Conservation (phyloP, 2,113 vertebrate species). For the Chaetura pelagica region DNA sequence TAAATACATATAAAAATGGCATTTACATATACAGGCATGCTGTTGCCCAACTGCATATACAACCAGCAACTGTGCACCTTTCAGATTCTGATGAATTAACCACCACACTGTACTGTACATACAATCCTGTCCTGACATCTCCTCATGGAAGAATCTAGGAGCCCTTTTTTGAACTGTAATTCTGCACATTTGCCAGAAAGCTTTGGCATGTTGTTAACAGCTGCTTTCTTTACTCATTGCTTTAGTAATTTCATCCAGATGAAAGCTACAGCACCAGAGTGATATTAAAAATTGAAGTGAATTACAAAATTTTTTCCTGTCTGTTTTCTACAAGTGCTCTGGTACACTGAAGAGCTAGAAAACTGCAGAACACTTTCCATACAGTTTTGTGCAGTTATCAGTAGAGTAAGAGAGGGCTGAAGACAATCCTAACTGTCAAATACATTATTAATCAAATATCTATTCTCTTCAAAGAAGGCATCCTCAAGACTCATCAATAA, state of each 20-base stretch:
- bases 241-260: not conserved
- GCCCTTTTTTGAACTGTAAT: not conserved
- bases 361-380: not conserved
- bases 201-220: not conserved
- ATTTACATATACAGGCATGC: not conserved
- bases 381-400: not conserved
- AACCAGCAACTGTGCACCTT: not conserved
- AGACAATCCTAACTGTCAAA: not conserved
- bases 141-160: not conserved
- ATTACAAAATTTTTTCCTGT: not conserved
- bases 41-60: not conserved
- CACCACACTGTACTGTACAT: not conserved
- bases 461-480: not conserved
- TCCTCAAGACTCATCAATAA: constrained; percentile 23
- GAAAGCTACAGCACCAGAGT: not conserved
- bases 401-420: not conserved
- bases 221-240: not conserved
- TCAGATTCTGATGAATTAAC: not conserved
- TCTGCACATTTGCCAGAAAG: not conserved
- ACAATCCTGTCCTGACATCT: not conserved
- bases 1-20: not conserved
- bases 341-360: not conserved
- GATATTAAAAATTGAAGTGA: not conserved
- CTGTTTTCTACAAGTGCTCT: not conserved
- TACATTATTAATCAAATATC: not conserved